Base-by-base conservation (phyloP, 2,888 invertebrate species). In the Ypsolopha scabrella region DNA sequence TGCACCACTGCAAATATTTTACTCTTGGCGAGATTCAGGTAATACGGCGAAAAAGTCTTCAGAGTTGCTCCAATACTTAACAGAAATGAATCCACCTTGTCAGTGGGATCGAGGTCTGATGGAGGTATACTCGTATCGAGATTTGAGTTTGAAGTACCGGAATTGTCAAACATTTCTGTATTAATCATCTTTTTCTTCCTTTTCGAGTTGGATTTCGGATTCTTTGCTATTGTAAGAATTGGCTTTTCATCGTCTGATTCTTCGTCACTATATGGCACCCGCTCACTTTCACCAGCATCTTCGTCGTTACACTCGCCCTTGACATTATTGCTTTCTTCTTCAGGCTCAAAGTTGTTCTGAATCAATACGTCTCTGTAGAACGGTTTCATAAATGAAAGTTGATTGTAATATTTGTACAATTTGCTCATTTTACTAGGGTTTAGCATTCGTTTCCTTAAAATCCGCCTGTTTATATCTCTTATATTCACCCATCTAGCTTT, bases 401-500 rank as follows among this genome's bases (percentile, higher is more conserved):
- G 75, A 0, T 57, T 62, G 45, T 80, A 78, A 54, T 86, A 86
- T 62, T 85, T 86, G 60, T 86, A 86, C 1, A 61, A 57, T 48
- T 72, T 72, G 0, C 64, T 62, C 0, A 64, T 64, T 7, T 58
- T 52, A 10, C 52, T 52, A 10, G 55, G 50, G 50, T 51, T 48
- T 37, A 50, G 53, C 36, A 57, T 10, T 7, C 49, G 50, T 50
- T 57, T 57, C 48, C 71, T 70, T 38, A 83, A 56, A 37, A 81
- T 80, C 7, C 85, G 59, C 44, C 85, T 63, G 56, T 83, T 75
- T 0, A 83, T 85, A 39, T 86, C 86, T 53, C 86, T 66, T 59
- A 86, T 85, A 54, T 85, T 80, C 41, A 85, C 74, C 86, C 86
- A 86, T 57, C 86, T 65, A 1, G 76, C 64, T 70, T 86, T 86